A percentile compares a stretch with the other conserved stretches of the same genome.
Conservation (phyloP, 2,888 invertebrate genomes). For the Stenodema calcarata region DNA sequence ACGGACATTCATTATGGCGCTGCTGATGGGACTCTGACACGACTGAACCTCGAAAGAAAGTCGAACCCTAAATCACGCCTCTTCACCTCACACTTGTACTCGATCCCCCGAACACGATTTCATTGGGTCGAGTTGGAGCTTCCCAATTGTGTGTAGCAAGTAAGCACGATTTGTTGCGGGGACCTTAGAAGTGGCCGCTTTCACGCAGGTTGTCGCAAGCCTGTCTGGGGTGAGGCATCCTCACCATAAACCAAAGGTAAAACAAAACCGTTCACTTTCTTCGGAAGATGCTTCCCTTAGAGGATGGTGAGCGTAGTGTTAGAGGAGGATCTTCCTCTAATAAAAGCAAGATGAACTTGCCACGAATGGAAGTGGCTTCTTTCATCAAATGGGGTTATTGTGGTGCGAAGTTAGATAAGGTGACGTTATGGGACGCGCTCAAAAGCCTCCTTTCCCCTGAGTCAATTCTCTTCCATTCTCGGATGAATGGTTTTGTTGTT, state of each 20-base stretch:
- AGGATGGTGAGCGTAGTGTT: neutral
- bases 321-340: neutral
- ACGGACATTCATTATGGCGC: neutral
- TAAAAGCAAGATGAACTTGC: neutral
- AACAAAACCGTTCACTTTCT: neutral
- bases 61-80: constrained; percentile 1
- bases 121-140: neutral
- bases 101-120: constrained; percentile 6
- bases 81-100: neutral
- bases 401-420: neutral
- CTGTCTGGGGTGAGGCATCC: neutral
- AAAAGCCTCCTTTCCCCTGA: neutral
- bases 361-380: neutral
- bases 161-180: constrained; percentile 11
- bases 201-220: constrained; percentile 6
- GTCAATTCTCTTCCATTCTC: neutral
- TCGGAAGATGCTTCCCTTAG: neutral
- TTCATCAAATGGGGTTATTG: neutral
- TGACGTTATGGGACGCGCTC: neutral
- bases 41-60: neutral
- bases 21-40: neutral
- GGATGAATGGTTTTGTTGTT: neutral
- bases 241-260: neutral
- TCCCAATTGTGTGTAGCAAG: constrained; percentile 15
- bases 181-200: constrained; percentile 10